Evolutionary conservation across 2,113 vertebrate species (phyloP), one percentile per base, ranked within the genome.

Genomic region (Leuciscus idus): DNA sequence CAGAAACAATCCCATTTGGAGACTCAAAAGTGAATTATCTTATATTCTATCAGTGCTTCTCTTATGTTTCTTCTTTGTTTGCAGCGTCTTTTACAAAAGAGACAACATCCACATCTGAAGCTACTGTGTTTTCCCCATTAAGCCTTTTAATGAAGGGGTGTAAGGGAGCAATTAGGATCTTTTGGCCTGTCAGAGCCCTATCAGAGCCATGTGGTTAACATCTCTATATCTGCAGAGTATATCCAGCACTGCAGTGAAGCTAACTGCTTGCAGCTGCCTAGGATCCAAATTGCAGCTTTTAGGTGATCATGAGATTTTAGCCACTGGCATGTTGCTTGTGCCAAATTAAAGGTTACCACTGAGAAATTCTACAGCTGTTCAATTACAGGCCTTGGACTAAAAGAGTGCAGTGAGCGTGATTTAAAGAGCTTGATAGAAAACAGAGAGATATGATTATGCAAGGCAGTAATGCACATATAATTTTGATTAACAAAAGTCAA

Each of bases 231-330:
- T 57, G 89, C 80, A 85, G 88, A 79, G 28, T 90, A 80, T 90
- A 82, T 90, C 89, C 87, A 73, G 50, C 15, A 84, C 87, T 88
- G 91, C 90, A 92, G 91, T 89, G 91, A 94, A 62, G 88, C 89
- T 93, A 92, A 95, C 91, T 85, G 88, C 91, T 85, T 88, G 93
- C 94, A 95, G 95, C 93, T 95, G 94, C 92, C 91, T 90, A 89
- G 85, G 84, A 76, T 79, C 89, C 70, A 94, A 95, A 95, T 95
- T 95, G 93, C 88, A 93, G 93, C 87, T 92, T 84, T 89, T 86
- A 88, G 92, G 90, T 87, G 73, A 82, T 86, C 84, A 55, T 21
- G 57, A 64, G 86, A 87, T 86, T 90, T 89, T 93, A 89, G 91
- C 91, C 93, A 93, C 92, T 94, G 93, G 85, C 86, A 87, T 93